Base-by-base conservation (phyloP, 2,797 vertebrate species). In the Halcyon smyrnensis region DNA sequence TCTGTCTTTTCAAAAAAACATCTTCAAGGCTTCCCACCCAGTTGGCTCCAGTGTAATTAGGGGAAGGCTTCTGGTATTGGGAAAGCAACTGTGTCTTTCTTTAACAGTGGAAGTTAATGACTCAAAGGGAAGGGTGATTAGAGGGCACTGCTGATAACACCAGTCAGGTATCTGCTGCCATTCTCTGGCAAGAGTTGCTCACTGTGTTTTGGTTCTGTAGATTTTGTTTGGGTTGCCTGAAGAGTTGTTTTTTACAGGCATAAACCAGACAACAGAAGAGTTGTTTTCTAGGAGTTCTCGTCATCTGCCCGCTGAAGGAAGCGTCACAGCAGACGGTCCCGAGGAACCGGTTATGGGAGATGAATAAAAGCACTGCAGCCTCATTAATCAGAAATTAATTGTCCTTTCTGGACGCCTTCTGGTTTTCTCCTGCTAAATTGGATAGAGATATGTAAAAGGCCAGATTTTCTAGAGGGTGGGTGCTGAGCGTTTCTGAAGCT, bases 1-100 rank as follows among this genome's bases (percentile, higher is more conserved):
- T 89, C 85, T 84, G 34, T 59, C 80, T 88, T 86, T 27, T 60
- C 73, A 93, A 88, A 97, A 97, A 87, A 96, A 88, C 80, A 86
- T 84, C 90, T 65, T 63, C 62, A 80, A 96, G 83, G 69, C 95
- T 96, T 95, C 83, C 65, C 75, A 92, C 12, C 12, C 63, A 83
- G 12, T 57, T 95, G 93, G 78, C 92, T 87, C 30, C 0, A 0
- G 57, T 69, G 62, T 53, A 68, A 77, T 0, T 70, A 59, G 91
- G 85, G 78, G 71, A 93, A 89, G 89, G 71, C 90, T 69, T 77
- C 10, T 60, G 37, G 84, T 68, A 24, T 30, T 97, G 93, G 87
- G 84, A 74, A 92, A 91, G 81, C 83, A 14, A 7, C 10, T 37
- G 46, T 51, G 39, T 87, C 50, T 68, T 89, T 87, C 50, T 68